A percentile compares a stretch with the other conserved stretches of the same genome.
Conservation (phyloP, 2,888 invertebrate species). For the Polymixis flavicincta region DNA sequence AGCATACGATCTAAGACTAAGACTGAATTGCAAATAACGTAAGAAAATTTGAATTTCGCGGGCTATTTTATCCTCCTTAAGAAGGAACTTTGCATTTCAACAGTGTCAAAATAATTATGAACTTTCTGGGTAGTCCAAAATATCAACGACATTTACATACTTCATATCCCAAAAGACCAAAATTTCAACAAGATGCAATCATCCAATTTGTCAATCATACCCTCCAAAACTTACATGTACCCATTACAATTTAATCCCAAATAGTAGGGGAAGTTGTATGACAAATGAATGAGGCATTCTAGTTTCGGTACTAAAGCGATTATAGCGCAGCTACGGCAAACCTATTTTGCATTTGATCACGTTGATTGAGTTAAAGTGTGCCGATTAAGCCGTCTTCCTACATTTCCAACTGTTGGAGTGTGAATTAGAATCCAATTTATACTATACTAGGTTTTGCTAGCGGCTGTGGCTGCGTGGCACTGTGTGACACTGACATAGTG, state of each 20-base stretch:
- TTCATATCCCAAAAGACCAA: neutral
- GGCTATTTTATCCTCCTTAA: too few relatives aligned
- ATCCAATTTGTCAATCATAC: constrained; percentile 18
- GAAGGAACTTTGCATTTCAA: too few relatives aligned
- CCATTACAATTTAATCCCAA: constrained; percentile 32
- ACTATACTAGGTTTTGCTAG: neutral
- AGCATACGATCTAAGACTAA: too few relatives aligned
- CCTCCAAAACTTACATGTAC: constrained; percentile 12
- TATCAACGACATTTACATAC: neutral
- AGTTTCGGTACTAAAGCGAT: constrained; percentile 62
- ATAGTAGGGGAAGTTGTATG: constrained; percentile 54
- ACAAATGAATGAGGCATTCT: constrained; percentile 61
- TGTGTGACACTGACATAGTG: too few relatives aligned
- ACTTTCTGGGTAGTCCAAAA: neutral
- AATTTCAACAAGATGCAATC: neutral
- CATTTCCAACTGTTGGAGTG: constrained; percentile 61
- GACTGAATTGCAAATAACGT: too few relatives aligned
- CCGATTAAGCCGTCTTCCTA: constrained; percentile 73
- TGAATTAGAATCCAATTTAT: constrained; percentile 57
- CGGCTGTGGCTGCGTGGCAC: too few relatives aligned
- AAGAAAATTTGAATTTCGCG: too few relatives aligned
- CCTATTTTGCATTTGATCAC: constrained; percentile 77
- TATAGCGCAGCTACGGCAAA: constrained; percentile 68
- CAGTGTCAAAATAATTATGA: too few relatives aligned
- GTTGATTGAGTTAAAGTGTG: constrained; percentile 75